Evolutionary conservation across 2,888 invertebrate genomes (phyloP).

Genomic region (Glaucopsyche alexis): DNA sequence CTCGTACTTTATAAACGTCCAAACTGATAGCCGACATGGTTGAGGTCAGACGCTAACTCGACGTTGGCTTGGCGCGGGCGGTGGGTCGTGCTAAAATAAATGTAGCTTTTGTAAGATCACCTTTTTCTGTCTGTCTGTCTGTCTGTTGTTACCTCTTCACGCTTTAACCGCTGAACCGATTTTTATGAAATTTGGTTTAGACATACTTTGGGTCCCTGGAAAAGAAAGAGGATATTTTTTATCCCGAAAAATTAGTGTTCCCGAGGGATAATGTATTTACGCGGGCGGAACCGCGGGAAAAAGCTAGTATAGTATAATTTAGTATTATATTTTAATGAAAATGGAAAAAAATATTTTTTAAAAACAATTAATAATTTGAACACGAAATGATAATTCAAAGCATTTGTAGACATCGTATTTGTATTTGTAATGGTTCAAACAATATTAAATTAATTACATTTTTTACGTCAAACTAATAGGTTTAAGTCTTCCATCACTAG

Average conservation of each 20-base stretch:
- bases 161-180: too few species aligned
- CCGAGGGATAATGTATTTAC: too few species aligned
- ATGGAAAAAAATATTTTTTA: too few species aligned
- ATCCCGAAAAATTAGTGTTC: too few species aligned
- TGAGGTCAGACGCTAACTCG: conserved; percentile 62
- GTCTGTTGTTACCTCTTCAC: too few species aligned
- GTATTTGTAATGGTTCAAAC: neutral
- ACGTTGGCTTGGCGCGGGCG: conserved; percentile 54
- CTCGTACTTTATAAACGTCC: conserved; percentile 66
- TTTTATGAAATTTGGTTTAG: too few species aligned
- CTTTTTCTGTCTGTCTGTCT: too few species aligned
- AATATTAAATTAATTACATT: conserved; percentile 4
- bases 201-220: too few species aligned
- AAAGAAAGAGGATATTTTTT: too few species aligned
- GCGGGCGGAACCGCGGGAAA: too few species aligned
- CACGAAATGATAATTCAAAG: neutral
- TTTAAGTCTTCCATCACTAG: neutral
- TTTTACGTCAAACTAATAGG: conserved; percentile 8
- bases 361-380: neutral
- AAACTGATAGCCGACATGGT: conserved; percentile 44
- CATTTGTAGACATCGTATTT: neutral
- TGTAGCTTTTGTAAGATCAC: neutral
- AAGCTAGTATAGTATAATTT: too few species aligned
- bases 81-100: conserved; percentile 56
- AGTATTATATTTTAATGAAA: too few species aligned